Percentiles rank a stretch among this genome's conserved stretches.
phyloP scores from a whole-genome alignment of 2,888 invertebrate genomes.

The Cylindroiulus punctatus region DNA sequence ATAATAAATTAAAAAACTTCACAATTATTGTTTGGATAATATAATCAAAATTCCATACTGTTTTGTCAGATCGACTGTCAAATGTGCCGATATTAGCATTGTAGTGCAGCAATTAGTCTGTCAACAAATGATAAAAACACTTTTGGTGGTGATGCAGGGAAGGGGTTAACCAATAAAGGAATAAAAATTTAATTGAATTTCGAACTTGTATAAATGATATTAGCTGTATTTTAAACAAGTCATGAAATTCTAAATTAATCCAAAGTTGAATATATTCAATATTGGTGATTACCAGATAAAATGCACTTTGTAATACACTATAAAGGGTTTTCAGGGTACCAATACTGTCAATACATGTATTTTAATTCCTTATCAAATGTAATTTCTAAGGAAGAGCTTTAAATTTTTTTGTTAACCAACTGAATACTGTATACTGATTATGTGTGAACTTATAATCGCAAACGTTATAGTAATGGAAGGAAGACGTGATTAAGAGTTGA shows the following conservation, averaged over 20 bases:
- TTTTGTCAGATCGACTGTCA: background rate
- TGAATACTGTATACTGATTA: background rate
- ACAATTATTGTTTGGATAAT: background rate
- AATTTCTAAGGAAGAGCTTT: background rate
- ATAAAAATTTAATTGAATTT: too few relatives aligned
- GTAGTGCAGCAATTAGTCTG: background rate
- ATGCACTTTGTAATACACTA: background rate
- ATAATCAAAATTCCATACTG: background rate
- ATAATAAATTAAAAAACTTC: constrained; percentile 37
- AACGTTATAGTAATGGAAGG: background rate
- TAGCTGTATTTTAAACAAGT: too few relatives aligned
- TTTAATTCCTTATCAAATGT: background rate
- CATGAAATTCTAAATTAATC: too few relatives aligned
- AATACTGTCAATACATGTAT: too few relatives aligned
- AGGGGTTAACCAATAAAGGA: background rate
- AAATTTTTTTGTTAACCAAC: background rate
- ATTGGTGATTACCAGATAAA: background rate
- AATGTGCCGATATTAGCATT: constrained; percentile 14
- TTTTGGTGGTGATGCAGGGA: too few relatives aligned
- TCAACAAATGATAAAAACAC: background rate
- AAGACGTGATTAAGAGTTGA: background rate
- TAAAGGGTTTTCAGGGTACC: too few relatives aligned
- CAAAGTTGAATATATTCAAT: background rate
- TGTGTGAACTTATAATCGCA: background rate
- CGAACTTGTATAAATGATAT: too few relatives aligned